Percentiles rank a stretch among this genome's conserved stretches.
Conservation (phyloP, 2,113 vertebrate species). For the Aldabrachelys gigantea region DNA sequence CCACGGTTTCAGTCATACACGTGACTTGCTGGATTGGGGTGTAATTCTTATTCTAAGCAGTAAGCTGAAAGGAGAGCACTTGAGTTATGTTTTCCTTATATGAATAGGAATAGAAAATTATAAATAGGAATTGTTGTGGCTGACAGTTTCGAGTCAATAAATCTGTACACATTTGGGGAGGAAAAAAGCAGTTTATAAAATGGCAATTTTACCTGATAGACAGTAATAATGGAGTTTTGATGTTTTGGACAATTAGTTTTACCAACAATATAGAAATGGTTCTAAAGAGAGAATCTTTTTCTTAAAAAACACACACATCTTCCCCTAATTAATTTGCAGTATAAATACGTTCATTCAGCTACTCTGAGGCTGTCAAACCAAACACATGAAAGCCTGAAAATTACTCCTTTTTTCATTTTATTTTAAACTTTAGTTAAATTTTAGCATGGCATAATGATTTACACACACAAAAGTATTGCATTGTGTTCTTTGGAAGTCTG, state of each 20-base stretch:
- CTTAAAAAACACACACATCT: background rate
- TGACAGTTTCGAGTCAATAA: background rate
- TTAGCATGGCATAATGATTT: background rate
- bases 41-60: background rate
- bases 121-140: background rate
- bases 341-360: background rate
- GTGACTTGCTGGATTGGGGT: background rate
- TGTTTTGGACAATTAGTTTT: background rate
- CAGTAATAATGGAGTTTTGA: background rate
- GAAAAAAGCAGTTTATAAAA: background rate
- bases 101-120: background rate
- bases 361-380: conserved; percentile 26
- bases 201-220: background rate
- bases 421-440: conserved; percentile 43
- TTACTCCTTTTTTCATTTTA: conserved; percentile 6
- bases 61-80: background rate
- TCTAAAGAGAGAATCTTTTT: background rate
- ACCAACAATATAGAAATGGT: background rate
- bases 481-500: background rate
- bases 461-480: background rate
- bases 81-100: background rate
- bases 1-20: background rate
- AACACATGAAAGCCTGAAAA: conserved; percentile 41
- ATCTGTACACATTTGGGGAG: background rate
- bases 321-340: conserved; percentile 25